These are phyloP conservation scores for Echeneis naucrates DNA, from an alignment of 2,797 vertebrate species.

Conservation along the genomic window DNA sequence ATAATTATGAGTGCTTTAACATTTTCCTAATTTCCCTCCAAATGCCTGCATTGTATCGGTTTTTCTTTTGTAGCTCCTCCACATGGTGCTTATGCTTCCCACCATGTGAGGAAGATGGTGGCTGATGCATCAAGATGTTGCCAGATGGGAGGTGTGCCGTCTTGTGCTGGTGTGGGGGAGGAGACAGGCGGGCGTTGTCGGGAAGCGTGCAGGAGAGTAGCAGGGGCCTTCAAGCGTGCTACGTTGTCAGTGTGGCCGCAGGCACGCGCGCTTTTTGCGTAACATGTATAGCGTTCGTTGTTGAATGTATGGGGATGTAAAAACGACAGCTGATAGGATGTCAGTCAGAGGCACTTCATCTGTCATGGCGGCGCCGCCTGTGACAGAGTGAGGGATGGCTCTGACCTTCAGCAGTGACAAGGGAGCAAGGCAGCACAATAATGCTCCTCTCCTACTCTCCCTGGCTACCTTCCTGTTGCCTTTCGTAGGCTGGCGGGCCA, in stretches of 20 bases:
- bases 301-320: conserved; percentile 24
- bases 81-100: conserved; percentile 12
- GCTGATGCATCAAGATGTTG: conserved; percentile 25
- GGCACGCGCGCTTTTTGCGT: conserved; percentile 3
- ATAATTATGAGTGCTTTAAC: too few relatives aligned
- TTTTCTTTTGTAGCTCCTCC: too few relatives aligned
- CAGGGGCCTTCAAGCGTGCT: neutral
- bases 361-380: conserved; percentile 37
- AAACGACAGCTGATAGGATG: conserved; percentile 61
- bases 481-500: conserved; percentile 16
- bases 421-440: conserved; percentile 56
- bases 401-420: conserved; percentile 72
- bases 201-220: neutral
- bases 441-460: conserved; percentile 18
- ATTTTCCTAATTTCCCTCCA: too few relatives aligned
- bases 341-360: conserved; percentile 64
- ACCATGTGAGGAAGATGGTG: neutral
- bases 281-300: neutral
- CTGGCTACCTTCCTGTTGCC: neutral
- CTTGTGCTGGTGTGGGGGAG: neutral
- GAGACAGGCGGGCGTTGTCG: neutral
- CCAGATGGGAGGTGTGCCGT: neutral
- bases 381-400: conserved; percentile 62
- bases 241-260: neutral
- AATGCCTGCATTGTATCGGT: too few relatives aligned